Evolutionary conservation across 1,140 invertebrate genomes (phyloP).

Genomic region (Marisa cornuarietis): DNA sequence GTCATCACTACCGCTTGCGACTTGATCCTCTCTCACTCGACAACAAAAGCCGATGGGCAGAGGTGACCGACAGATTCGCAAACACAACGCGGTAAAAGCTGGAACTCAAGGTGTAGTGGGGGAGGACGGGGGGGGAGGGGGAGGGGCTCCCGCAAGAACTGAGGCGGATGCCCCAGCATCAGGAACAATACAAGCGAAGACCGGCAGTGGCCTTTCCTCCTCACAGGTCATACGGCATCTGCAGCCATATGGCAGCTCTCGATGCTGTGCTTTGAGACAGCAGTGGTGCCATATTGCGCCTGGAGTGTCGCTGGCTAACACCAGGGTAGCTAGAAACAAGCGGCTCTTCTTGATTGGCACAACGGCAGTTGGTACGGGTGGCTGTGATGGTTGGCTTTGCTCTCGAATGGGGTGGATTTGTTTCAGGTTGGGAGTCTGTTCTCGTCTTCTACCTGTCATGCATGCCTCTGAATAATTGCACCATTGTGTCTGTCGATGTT

Average conservation of each 20-base stretch:
- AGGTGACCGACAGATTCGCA: not conserved
- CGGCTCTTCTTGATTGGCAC: no score
- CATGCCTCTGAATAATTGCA: no score
- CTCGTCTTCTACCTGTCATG: no score
- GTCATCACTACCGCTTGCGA: no score
- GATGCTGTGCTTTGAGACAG: not conserved
- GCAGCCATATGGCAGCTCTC: conserved; percentile 8
- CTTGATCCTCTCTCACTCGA: no score
- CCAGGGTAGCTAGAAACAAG: no score
- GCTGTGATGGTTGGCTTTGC: no score
- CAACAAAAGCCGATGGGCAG: no score
- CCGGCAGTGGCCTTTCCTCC: not conserved
- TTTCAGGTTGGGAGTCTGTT: no score
- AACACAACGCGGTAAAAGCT: not conserved
- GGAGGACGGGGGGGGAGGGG: not conserved
- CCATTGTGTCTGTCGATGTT: no score
- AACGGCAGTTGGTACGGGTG: no score
- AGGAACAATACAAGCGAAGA: not conserved
- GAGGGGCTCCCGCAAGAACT: not conserved
- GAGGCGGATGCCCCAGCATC: not conserved
- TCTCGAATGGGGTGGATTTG: no score
- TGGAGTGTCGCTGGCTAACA: not conserved
- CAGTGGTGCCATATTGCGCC: not conserved
- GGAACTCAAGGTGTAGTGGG: not conserved
- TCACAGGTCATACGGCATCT: not conserved